Conservation (phyloP, 2,113 vertebrate genomes). For the Rutilus rutilus region DNA sequence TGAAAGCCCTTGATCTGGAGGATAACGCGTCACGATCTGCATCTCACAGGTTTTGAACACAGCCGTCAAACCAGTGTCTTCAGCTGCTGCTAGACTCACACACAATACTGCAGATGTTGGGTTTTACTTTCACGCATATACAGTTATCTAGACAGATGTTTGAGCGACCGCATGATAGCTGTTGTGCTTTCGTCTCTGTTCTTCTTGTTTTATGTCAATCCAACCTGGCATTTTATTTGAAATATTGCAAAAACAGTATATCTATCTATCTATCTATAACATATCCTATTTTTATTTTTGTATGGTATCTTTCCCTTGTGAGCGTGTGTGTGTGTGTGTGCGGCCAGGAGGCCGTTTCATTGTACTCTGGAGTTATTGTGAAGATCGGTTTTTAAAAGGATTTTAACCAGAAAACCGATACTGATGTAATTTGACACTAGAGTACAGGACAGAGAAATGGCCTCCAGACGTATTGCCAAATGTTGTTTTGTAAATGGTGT, state of each 20-base stretch:
- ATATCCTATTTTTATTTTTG: constrained; percentile 44
- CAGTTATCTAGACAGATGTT: constrained; percentile 32
- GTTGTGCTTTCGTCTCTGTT: constrained; percentile 61
- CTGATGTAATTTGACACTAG: constrained; percentile 86
- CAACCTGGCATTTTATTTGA: constrained; percentile 39
- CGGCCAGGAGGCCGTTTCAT: constrained; percentile 56
- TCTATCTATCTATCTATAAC: constrained; percentile 28
- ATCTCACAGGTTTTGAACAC: constrained; percentile 22
- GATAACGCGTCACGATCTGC: neutral
- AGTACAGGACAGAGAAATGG: constrained; percentile 64
- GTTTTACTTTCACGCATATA: constrained; percentile 15
- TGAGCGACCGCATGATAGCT: constrained; percentile 55
- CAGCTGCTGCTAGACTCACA: constrained; percentile 21
- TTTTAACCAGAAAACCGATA: constrained; percentile 88
- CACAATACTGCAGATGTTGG: constrained; percentile 17
- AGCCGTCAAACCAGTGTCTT: constrained; percentile 7
- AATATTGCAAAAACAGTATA: constrained; percentile 24
- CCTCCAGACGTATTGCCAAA: constrained; percentile 68
- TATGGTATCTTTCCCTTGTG: constrained; percentile 56
- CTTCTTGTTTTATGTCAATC: constrained; percentile 13
- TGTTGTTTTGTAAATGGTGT: constrained; percentile 78
- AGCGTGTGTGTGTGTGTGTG: neutral
- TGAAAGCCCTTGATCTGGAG: neutral
- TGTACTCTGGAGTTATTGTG: constrained; percentile 85
- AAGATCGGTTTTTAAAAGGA: constrained; percentile 96